phyloP scores from a whole-genome alignment of 1,140 invertebrate genomes.

The Carposina sasakii region DNA sequence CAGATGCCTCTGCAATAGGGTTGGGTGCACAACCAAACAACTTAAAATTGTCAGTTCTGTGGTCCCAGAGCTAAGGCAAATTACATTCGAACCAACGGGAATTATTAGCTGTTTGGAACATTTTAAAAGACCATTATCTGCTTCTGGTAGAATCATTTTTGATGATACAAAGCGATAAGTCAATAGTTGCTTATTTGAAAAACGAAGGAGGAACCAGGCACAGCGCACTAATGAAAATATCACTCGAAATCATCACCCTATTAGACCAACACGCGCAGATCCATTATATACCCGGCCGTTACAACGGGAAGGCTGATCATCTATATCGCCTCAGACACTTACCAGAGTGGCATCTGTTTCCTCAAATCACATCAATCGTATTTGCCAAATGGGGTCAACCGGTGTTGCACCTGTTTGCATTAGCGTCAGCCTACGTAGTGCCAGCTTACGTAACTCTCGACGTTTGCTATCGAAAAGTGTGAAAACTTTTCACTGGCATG shows the following conservation, averaged over 20 bases:
- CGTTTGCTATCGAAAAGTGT: too few species aligned
- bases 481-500: too few species aligned
- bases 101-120: neutral
- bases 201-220: neutral
- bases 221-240: neutral
- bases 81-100: neutral
- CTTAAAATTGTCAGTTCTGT: neutral
- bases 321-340: constrained; percentile 9
- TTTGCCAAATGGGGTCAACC: constrained; percentile 25
- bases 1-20: neutral
- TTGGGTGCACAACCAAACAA: constrained; percentile 1
- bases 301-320: constrained; percentile 1
- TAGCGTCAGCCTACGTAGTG: too few species aligned
- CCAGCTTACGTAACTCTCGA: too few species aligned
- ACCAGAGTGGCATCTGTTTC: constrained; percentile 31
- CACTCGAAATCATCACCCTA: neutral
- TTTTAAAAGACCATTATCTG: neutral
- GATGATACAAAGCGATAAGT: constrained; percentile 1
- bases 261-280: neutral
- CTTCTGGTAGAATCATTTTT: neutral
- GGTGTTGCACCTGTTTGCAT: constrained; percentile 32
- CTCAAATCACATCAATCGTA: constrained; percentile 19
- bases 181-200: neutral
- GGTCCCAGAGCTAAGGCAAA: neutral
- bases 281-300: neutral